A percentile compares a stretch with the other conserved stretches of the same genome.
phyloP scores from a whole-genome alignment of 2,797 vertebrate species.

The Lagorchestes hirsutus region DNA sequence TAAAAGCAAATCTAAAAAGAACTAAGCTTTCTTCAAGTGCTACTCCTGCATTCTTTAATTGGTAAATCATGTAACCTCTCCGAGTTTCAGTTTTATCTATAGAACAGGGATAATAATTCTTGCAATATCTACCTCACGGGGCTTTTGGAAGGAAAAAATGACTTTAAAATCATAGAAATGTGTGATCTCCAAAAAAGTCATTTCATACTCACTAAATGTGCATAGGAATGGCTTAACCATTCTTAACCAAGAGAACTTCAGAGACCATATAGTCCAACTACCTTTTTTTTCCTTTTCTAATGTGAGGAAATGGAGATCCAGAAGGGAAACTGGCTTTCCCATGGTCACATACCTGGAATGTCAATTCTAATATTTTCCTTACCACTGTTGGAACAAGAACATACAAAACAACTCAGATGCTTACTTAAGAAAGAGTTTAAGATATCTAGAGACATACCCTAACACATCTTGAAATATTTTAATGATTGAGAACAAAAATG shows the following conservation, averaged over 20 bases:
- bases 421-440: neutral
- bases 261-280: neutral
- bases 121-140: neutral
- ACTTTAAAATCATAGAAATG: neutral
- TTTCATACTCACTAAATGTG: neutral
- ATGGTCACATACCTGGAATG: neutral
- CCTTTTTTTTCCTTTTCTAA: neutral
- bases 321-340: neutral
- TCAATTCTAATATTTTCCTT: neutral
- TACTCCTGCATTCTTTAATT: neutral
- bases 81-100: neutral
- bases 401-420: neutral
- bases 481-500: constrained; percentile 10
- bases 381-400: neutral
- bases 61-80: neutral
- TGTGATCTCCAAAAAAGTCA: neutral
- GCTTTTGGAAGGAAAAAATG: neutral
- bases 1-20: neutral
- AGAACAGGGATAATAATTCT: neutral
- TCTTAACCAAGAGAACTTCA: neutral
- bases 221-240: neutral
- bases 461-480: neutral
- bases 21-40: neutral
- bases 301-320: constrained; percentile 13
- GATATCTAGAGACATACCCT: neutral